Conservation (phyloP, 2,888 invertebrate genomes). For the Aporophyla nigra region DNA sequence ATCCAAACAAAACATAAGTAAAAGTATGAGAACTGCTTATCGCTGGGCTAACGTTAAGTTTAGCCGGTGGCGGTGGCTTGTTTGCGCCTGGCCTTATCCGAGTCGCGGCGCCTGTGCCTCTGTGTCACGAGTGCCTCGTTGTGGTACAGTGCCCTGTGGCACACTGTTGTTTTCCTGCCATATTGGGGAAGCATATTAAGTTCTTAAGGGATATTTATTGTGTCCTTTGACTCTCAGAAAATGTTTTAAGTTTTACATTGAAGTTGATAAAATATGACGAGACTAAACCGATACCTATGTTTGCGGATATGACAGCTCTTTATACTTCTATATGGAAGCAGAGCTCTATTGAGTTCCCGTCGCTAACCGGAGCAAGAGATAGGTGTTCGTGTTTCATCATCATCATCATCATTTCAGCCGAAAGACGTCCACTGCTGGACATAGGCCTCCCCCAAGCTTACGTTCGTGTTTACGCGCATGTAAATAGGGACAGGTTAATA, state of each 20-base stretch:
- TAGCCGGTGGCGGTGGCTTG: no score
- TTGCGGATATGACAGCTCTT: neutral
- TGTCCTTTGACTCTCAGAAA: conserved; percentile 4
- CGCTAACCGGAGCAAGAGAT: neutral
- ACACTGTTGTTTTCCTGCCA: neutral
- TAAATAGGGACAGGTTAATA: conserved; percentile 9
- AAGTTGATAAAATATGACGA: conserved; percentile 1
- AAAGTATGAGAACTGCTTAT: no score
- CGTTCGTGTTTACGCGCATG: neutral
- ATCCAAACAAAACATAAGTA: no score
- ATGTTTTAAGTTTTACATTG: neutral
- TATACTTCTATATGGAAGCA: neutral
- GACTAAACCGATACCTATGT: neutral
- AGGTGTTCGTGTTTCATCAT: no score
- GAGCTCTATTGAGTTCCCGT: neutral
- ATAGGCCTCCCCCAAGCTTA: no score
- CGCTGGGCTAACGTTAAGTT: no score
- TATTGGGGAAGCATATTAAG: neutral
- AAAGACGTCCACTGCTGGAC: no score
- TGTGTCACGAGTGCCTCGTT: neutral
- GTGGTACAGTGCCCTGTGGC: neutral
- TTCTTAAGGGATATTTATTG: neutral
- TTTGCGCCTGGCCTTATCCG: conserved; percentile 1
- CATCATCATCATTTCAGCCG: no score
- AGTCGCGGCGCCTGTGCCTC: neutral